Conservation (phyloP, 2,888 invertebrate species). For the Achlya flavicornis region DNA sequence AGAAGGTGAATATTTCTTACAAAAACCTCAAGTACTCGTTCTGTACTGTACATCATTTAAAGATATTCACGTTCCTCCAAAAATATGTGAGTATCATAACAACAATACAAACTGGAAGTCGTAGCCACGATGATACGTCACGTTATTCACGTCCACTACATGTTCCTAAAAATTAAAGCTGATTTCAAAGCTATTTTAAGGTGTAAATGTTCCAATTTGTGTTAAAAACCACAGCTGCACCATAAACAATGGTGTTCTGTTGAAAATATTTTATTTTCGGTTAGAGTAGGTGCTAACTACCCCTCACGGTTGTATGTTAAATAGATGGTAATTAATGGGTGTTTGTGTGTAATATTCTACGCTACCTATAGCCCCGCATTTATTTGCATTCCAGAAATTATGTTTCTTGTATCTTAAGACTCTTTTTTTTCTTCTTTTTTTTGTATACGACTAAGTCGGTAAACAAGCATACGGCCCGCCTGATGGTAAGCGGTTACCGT, state of each 20-base stretch:
- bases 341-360: constrained; percentile 9
- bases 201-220: constrained; percentile 25
- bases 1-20: no score
- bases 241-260: constrained; percentile 20
- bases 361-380: neutral
- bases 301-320: constrained; percentile 9
- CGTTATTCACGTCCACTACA: neutral
- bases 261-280: constrained; percentile 16
- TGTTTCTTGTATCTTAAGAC: neutral
- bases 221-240: constrained; percentile 20
- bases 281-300: constrained; percentile 6
- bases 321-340: constrained; percentile 11
- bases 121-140: no score
- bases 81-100: no score
- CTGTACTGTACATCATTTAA: no score
- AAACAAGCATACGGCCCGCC: no score
- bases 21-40: no score
- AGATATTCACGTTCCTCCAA: no score
- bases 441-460: no score
- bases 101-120: no score
- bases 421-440: no score
- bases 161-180: neutral
- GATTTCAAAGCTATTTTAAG: neutral
- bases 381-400: neutral
- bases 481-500: no score